These are phyloP conservation scores for Apotomis turbidana DNA, from an alignment of 2,888 invertebrate genomes.

Conservation along the genomic window DNA sequence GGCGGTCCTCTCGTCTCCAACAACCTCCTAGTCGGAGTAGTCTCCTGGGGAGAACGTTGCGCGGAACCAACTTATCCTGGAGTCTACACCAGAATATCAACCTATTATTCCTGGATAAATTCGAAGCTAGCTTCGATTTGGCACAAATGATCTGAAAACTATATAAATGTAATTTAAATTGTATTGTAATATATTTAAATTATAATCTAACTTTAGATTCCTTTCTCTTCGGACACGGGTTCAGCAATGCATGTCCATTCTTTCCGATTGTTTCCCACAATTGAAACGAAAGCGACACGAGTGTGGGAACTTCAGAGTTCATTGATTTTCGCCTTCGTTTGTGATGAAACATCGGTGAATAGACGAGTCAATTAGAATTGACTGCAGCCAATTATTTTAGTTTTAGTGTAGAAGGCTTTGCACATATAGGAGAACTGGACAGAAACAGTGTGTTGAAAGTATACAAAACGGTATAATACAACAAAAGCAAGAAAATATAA, in stretches of 20 bases:
- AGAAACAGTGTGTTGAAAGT: too few species aligned
- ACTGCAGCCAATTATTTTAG: background rate
- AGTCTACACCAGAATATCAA: slow-evolving; percentile 81
- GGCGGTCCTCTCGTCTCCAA: slow-evolving; percentile 83
- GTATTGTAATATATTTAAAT: slow-evolving; percentile 8
- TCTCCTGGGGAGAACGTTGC: slow-evolving; percentile 84
- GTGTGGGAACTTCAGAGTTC: slow-evolving; percentile 26
- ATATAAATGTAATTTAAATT: slow-evolving; percentile 1
- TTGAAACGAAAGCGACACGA: slow-evolving; percentile 30
- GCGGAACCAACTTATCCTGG: slow-evolving; percentile 80
- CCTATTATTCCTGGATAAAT: slow-evolving; percentile 67
- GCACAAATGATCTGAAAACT: slow-evolving; percentile 24
- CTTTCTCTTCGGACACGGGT: slow-evolving; percentile 9
- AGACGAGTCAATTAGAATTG: slow-evolving; percentile 7
- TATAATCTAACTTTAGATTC: slow-evolving; percentile 10
- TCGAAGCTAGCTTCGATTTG: slow-evolving; percentile 41
- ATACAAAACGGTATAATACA: too few species aligned
- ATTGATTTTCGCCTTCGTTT: slow-evolving; percentile 27
- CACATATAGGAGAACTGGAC: too few species aligned
- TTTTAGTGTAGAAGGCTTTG: too few species aligned
- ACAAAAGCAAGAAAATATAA: too few species aligned
- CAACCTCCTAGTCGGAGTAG: slow-evolving; percentile 77
- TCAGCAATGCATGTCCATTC: slow-evolving; percentile 28
- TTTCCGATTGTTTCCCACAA: slow-evolving; percentile 19
- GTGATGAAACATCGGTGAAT: slow-evolving; percentile 6